A percentile compares a stretch with the other conserved stretches of the same genome.
Evolutionary conservation across 2,888 invertebrate genomes (phyloP).

Genomic region (Cancer borealis): DNA sequence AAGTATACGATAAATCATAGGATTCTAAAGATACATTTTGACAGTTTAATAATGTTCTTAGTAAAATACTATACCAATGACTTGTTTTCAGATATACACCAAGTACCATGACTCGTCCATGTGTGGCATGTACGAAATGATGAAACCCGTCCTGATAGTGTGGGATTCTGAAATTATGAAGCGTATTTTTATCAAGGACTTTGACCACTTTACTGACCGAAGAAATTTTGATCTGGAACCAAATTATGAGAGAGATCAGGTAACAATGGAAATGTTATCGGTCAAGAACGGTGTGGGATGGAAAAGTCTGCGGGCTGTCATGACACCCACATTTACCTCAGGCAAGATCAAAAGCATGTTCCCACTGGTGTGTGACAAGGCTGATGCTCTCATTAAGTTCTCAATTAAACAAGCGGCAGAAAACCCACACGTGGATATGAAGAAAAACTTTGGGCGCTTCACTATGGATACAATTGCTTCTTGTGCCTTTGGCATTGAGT

Average conservation of each 20-base stretch:
- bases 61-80: no score
- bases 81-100: background rate
- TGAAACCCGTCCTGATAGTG: slow-evolving; percentile 4
- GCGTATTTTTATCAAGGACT: slow-evolving; percentile 51
- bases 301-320: slow-evolving; percentile 47
- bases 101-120: background rate
- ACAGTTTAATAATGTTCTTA: background rate
- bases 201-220: slow-evolving; percentile 57
- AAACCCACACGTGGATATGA: slow-evolving; percentile 3
- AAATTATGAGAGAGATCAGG: background rate
- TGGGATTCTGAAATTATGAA: slow-evolving; percentile 45
- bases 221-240: background rate
- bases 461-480: slow-evolving; percentile 53
- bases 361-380: slow-evolving; percentile 52
- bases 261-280: slow-evolving; percentile 48
- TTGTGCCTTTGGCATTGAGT: slow-evolving; percentile 57
- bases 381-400: slow-evolving; percentile 26
- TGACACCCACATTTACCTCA: slow-evolving; percentile 55
- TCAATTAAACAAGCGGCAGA: slow-evolving; percentile 9
- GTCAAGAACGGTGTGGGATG: background rate
- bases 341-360: slow-evolving; percentile 53
- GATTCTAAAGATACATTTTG: background rate
- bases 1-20: background rate
- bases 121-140: slow-evolving; percentile 49
- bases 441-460: slow-evolving; percentile 47